Conservation (phyloP, 2,113 vertebrate genomes). For the Raja brachyura region DNA sequence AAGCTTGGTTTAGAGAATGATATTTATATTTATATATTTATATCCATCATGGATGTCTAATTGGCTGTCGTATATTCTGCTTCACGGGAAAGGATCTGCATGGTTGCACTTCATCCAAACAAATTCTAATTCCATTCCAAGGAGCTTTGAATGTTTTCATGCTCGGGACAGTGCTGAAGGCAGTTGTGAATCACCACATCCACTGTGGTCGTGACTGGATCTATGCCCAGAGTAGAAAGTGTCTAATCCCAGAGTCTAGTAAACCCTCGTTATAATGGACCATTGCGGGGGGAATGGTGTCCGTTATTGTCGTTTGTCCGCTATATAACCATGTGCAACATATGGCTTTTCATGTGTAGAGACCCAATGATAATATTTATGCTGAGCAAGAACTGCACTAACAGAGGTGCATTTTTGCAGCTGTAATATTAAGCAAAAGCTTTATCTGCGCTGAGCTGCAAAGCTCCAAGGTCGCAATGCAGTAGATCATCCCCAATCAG, state of each 20-base stretch:
- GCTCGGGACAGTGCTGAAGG: neutral
- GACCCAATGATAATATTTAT: too few species aligned
- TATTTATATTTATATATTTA: too few species aligned
- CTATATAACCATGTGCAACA: too few species aligned
- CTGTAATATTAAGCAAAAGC: too few species aligned
- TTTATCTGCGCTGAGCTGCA: too few species aligned
- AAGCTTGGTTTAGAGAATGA: neutral
- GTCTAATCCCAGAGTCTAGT: neutral
- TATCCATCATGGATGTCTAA: neutral
- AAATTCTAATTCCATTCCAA: slow-evolving; percentile 16
- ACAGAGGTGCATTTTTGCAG: too few species aligned
- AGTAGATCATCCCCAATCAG: too few species aligned
- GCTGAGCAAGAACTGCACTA: too few species aligned
- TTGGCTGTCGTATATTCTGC: neutral
- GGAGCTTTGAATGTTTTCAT: neutral
- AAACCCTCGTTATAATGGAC: neutral
- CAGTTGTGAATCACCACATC: neutral
- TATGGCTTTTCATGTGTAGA: too few species aligned
- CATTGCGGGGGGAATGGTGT: too few species aligned
- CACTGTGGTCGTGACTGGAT: neutral
- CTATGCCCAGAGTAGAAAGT: neutral
- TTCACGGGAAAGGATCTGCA: slow-evolving; percentile 23
- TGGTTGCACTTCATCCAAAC: slow-evolving; percentile 19
- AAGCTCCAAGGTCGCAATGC: too few species aligned
- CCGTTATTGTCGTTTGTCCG: too few species aligned